Base-by-base conservation (phyloP, 2,113 vertebrate genomes). In the Noturus placidus region DNA sequence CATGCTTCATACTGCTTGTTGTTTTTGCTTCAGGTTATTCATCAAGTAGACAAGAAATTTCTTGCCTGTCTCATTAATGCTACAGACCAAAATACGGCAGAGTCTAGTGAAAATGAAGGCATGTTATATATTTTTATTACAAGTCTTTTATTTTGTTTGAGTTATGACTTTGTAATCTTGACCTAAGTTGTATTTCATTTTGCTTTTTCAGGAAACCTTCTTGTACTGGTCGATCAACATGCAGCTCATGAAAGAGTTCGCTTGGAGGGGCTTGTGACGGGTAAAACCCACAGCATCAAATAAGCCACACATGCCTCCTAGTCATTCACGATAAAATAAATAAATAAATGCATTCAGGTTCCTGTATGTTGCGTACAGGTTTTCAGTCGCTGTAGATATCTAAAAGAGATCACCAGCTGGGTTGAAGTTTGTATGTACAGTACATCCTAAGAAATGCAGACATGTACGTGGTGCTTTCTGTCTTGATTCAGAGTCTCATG, bases 21-120 rank as follows among this genome's bases (percentile, higher is more conserved):
- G 46, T 72, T 46, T 7, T 88, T 93, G 56, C 79, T 35, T 27
- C 91, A 99, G 98, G 97, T 99, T 87, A 96, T 99, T 90, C 94
- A 97, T 93, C 98, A 99, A 95, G 98, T 99, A 92, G 98, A 99
- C 93, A 97, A 96, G 93, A 99, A 99, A 93, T 99, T 99, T 91
- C 97, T 99, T 0, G 98, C 96, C n/a, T 99, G 98, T 93, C 95
- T 99, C 88, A 97, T 99, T 91, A 95, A 96, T 87, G 97, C 97
- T 27, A 95, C 92, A 88, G 90, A 88, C 25, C 92, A 93, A 67
- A 88, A 93, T 82, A 87, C 88, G 54, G 78, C 91, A 61, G 56
- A 89, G 27, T 46, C 82, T 9, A 13, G 38, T 85, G 84, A 91
- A 85, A n/a, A 87, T 65, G 89, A 93, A 92, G 93, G 95, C 95